Base-by-base conservation (phyloP, 1,140 invertebrate species). In the Temnothorax nylanderi region DNA sequence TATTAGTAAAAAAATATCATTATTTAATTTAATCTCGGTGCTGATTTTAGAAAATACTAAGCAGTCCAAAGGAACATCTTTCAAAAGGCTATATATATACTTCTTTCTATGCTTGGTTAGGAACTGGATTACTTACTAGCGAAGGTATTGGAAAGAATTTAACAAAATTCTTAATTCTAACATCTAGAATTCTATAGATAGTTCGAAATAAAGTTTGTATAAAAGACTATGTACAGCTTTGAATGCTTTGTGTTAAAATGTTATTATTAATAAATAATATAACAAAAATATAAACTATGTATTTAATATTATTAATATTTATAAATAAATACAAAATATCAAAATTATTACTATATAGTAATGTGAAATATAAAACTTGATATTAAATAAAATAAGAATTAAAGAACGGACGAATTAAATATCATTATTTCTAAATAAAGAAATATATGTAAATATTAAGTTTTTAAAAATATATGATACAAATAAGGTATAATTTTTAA, bases 261-360 rank as follows among this genome's bases (percentile, higher is more conserved):
- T 8, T 18, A 34, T 64, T 37, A 32, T 26, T 32, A 62, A 62
- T 32, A 8, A 10, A 37, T 37, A 64, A 98, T 92, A 92, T 95
- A 6, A 95, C 96, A 0, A 97, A 60, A 84, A 96, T 96, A 86
- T 3, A 0, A 88, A 44, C 92, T 96, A n/a, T 95, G 94, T 85
- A 95, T 93, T 2, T 96, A 94, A 67, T 88, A 95, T 18, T 97
- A 96, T 88, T 90, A 97, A 54, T 97, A 97, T 3, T 97, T 98
- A 88, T 96, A 96, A 77, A 88, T 96, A 96, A 77, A 97, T 3
- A 94, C 95, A 1, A 93, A 96, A 74, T 97, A 97, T 88, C 97
- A 96, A 16, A 13, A 26, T 51, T 69, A 37, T 32, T 11, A 41
- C 26, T 67, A 44, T 10, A 44, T 60, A 71, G 54, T 67, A 37